Conservation (phyloP, 2,888 invertebrate species). For the Microdon myrmicae region DNA sequence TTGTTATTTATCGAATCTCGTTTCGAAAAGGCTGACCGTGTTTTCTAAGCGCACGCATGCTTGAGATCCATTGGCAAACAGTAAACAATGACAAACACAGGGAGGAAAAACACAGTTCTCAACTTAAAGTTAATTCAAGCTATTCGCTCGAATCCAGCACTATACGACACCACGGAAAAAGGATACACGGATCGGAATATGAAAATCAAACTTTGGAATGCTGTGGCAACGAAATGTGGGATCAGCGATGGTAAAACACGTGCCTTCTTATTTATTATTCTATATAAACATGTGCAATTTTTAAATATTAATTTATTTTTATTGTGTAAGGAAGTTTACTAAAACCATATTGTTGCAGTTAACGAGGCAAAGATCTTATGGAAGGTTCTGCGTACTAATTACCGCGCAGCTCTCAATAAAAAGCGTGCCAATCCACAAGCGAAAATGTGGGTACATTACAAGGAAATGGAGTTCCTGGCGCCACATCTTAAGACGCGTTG, state of each 20-base stretch:
- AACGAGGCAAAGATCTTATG: constrained; percentile 16
- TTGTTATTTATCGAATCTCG: too few relatives aligned
- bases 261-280: too few relatives aligned
- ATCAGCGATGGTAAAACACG: constrained; percentile 13
- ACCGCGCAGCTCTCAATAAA: constrained; percentile 10
- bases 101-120: too few relatives aligned
- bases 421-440: background rate
- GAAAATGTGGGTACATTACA: constrained; percentile 3
- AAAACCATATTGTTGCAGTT: background rate
- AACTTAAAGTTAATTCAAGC: constrained; percentile 6
- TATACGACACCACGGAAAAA: constrained; percentile 12
- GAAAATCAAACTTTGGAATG: constrained; percentile 11
- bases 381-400: constrained; percentile 19
- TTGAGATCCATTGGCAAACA: too few relatives aligned
- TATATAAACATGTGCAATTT: background rate
- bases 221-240: constrained; percentile 8
- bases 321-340: too few relatives aligned
- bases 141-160: background rate
- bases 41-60: too few relatives aligned
- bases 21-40: too few relatives aligned
- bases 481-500: constrained; percentile 19
- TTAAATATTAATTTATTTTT: background rate
- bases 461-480: constrained; percentile 21
- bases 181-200: background rate
- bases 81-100: too few relatives aligned